phyloP scores from a whole-genome alignment of 2,113 vertebrate genomes.

The Charadrius vociferus region DNA sequence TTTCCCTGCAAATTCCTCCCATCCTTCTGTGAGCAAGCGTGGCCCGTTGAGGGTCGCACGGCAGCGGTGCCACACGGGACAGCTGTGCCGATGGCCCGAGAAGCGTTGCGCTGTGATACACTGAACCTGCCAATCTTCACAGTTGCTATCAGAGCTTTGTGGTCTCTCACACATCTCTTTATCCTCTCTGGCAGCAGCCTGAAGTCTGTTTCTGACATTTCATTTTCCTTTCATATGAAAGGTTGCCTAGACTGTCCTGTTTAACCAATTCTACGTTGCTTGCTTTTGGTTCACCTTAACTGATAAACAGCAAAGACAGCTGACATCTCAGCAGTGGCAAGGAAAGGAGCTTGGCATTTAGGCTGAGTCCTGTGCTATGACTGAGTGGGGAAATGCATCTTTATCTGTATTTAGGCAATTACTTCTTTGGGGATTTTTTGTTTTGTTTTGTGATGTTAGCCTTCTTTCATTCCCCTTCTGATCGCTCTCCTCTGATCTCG shows the following conservation, averaged over 20 bases:
- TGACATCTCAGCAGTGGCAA: background rate
- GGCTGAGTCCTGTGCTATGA: background rate
- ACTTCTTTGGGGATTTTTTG: background rate
- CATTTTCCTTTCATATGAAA: background rate
- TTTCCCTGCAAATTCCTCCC: background rate
- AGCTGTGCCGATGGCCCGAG: background rate
- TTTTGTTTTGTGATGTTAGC: background rate
- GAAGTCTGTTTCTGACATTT: background rate
- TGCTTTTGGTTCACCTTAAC: background rate
- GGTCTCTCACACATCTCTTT: background rate
- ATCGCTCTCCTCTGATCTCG: background rate
- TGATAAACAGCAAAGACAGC: background rate
- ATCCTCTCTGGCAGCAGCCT: background rate
- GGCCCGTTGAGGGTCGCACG: background rate
- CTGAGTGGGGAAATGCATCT: background rate
- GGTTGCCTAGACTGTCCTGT: background rate
- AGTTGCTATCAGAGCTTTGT: background rate
- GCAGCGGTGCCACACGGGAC: background rate
- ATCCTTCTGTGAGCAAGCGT: accelerated
- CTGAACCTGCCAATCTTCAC: background rate
- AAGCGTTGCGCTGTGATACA: background rate
- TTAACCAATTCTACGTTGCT: background rate
- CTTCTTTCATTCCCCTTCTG: background rate
- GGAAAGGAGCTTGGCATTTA: background rate
- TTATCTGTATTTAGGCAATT: background rate